These are phyloP conservation scores for Aplocera efformata DNA, from an alignment of 2,888 invertebrate genomes.

Conservation along the genomic window DNA sequence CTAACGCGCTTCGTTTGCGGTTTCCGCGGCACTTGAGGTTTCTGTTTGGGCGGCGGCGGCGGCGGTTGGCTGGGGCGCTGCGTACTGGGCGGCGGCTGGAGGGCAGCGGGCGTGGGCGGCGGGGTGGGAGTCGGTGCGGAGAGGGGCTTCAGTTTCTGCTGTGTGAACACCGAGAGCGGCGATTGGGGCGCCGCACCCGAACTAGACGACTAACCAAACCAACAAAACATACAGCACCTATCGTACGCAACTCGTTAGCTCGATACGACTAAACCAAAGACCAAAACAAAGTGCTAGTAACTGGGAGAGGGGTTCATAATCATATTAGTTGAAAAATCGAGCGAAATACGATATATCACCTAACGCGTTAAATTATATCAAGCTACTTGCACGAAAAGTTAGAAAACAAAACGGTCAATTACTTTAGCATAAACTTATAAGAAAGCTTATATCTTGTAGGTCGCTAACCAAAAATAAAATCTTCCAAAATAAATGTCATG, in stretches of 20 bases:
- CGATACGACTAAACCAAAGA: conserved; percentile 39
- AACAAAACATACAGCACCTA: conserved; percentile 63
- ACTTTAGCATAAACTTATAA: conserved; percentile 37
- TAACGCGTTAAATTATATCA: conserved; percentile 39
- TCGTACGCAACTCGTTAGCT: conserved; percentile 44
- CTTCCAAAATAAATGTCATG: conserved; percentile 78
- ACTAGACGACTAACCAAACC: conserved; percentile 76
- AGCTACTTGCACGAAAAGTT: conserved; percentile 72
- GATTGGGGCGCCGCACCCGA: conserved; percentile 58
- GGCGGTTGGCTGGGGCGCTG: conserved; percentile 46
- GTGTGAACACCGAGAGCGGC: conserved; percentile 63
- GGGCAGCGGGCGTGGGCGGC: conserved; percentile 41
- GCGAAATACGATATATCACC: conserved; percentile 22
- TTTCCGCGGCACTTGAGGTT: conserved; percentile 74
- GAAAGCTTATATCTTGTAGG: conserved; percentile 31
- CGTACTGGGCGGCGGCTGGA: conserved; percentile 30
- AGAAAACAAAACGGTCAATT: conserved; percentile 35
- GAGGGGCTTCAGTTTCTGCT: conserved; percentile 55
- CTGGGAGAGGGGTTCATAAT: too few species aligned
- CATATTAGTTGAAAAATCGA: conserved; percentile 23
- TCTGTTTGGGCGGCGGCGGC: conserved; percentile 58
- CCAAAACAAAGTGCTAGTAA: conserved; percentile 47
- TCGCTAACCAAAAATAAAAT: conserved; percentile 49
- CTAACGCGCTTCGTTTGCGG: conserved; percentile 76
- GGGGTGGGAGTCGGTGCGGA: conserved; percentile 41